Evolutionary conservation across 2,797 vertebrate species (phyloP).

Genomic region (Mormyrops boulengeri): DNA sequence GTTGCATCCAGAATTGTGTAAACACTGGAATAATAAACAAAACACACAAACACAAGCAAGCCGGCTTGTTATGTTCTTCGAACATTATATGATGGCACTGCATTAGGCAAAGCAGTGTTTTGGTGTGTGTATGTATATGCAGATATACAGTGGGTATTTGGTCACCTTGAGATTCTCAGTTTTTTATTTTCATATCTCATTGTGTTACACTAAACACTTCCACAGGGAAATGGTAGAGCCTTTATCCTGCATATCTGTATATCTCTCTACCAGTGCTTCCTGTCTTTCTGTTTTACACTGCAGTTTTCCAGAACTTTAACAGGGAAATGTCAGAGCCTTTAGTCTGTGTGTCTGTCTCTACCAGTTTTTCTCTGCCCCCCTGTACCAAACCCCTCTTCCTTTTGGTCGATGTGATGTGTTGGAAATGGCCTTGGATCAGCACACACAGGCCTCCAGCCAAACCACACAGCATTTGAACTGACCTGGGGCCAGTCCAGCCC

Average conservation of each 20-base stretch:
- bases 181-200: neutral
- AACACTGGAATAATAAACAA: neutral
- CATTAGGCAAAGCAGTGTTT: neutral
- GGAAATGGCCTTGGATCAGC: conserved; percentile 16
- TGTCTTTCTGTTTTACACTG: neutral
- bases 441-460: conserved; percentile 9
- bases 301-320: neutral
- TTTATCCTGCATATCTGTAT: neutral
- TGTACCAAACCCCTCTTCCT: neutral
- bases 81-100: neutral
- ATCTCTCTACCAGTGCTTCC: neutral
- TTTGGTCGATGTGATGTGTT: neutral
- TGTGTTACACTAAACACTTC: neutral
- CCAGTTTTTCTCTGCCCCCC: neutral
- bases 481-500: neutral
- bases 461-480: neutral
- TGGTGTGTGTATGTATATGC: neutral
- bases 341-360: neutral
- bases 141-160: neutral
- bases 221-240: neutral
- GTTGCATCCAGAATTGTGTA: neutral
- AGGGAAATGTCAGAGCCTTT: neutral
- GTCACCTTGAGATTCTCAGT: neutral
- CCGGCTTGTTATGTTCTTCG: neutral
- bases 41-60: neutral